Base-by-base conservation (phyloP, 2,888 invertebrate species). In the Nyleta sp. region DNA sequence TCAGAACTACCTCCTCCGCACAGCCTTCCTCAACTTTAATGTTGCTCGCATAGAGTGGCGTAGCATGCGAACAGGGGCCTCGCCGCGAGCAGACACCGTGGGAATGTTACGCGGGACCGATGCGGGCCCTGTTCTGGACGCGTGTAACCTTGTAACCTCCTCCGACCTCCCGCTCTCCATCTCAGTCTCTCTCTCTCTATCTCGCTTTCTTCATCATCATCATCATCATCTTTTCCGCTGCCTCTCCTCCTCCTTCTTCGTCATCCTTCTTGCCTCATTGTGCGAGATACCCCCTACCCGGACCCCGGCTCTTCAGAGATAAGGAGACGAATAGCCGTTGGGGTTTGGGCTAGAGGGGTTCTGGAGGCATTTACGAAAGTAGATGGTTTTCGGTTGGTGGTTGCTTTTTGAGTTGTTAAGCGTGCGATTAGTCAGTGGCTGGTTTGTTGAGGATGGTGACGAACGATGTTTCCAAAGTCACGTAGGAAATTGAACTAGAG, bases 41-140 rank as follows among this genome's bases (percentile, higher is more conserved):
- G 87, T 87, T 86, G 81, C 87, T 86, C 85, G 83, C 86, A 84
- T 84, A 86, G 84, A 84, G 84, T 82, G 83, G 83, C 84, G 82
- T 86, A 81, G 81, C 82, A 79, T 83, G 79, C 78, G 78, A 76
- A 76, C 73, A 78, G 78, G 67, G 86, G 86, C 87, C 88, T 88
- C 85, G 88, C 89, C 88, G 88, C 89, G 86, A 87, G 89, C 89
- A 86, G 88, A 86, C 87, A 89, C 89, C 89, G 89, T 89, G 89
- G 89, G 89, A 89, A 89, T 86, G 86, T 88, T 87, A 88, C 88
- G 88, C 88, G 87, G 87, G 86, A 88, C 89, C 87, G 80, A 83
- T 84, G 80, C 85, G 84, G 84, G 87, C 85, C 85, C 85, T 83
- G 85, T 85, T 85, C 86, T 87, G 87, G 87, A 87, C 86, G 88